These are phyloP conservation scores for Heliconius aoede DNA, from an alignment of 2,888 invertebrate species.

Conservation along the genomic window DNA sequence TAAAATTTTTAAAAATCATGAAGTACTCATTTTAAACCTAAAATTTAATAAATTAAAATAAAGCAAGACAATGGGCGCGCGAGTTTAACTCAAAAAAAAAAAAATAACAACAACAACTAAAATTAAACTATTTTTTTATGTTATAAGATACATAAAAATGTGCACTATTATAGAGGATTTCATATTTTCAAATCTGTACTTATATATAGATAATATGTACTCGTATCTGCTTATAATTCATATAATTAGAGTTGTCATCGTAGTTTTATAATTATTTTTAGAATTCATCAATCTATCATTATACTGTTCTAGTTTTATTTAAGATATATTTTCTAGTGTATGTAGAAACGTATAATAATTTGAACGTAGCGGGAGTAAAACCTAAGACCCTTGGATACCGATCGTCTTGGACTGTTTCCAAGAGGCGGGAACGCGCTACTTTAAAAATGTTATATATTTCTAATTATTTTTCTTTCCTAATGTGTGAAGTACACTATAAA, in stretches of 20 bases:
- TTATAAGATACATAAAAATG: neutral
- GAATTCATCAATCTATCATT: too few relatives aligned
- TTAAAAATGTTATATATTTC: neutral
- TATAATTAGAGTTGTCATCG: too few relatives aligned
- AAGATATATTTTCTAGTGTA: too few relatives aligned
- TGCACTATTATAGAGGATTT: neutral
- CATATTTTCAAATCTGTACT: neutral
- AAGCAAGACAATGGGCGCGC: slow-evolving; percentile 56
- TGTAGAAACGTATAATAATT: too few relatives aligned
- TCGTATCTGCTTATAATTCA: too few relatives aligned
- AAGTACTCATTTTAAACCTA: slow-evolving; percentile 11
- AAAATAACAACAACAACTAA: slow-evolving; percentile 52
- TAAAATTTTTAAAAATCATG: slow-evolving; percentile 13
- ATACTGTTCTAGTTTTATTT: too few relatives aligned
- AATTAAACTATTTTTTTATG: slow-evolving; percentile 42
- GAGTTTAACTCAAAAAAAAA: slow-evolving; percentile 75
- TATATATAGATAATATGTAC: neutral
- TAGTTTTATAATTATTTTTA: too few relatives aligned
- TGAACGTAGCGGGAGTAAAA: too few relatives aligned
- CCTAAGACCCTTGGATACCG: too few relatives aligned
- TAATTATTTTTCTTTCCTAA: neutral
- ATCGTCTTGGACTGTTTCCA: too few relatives aligned
- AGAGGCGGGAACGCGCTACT: too few relatives aligned
- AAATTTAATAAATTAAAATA: slow-evolving; percentile 47
- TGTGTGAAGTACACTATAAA: neutral